Percentiles rank a stretch among this genome's conserved stretches.
Conservation (phyloP, 2,113 vertebrate species). For the Aldabrachelys gigantea region DNA sequence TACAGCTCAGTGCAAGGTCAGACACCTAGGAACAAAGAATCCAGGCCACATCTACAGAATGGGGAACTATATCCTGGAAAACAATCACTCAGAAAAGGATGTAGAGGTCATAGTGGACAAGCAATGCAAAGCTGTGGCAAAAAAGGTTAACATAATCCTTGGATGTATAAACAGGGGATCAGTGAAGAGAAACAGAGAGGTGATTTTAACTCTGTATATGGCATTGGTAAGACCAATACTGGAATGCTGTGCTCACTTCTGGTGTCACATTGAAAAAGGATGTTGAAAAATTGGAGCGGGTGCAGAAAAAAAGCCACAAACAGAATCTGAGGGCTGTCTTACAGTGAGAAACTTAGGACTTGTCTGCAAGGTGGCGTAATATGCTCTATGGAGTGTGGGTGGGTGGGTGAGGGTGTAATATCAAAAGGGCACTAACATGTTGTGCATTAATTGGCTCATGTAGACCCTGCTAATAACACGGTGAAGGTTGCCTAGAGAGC, state of each 20-base stretch:
- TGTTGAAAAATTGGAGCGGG: background rate
- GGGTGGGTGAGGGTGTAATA: no score
- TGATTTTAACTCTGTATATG: background rate
- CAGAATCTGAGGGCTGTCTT: background rate
- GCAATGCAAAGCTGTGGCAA: background rate
- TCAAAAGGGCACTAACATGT: no score
- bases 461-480: no score
- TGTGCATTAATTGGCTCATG: no score
- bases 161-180: background rate
- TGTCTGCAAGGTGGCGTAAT: background rate
- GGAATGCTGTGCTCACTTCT: background rate
- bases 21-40: background rate
- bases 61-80: background rate
- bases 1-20: background rate
- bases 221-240: background rate
- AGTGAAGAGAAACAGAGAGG: background rate
- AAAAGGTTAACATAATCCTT: background rate
- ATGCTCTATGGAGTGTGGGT: background rate
- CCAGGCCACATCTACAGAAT: background rate
- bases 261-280: background rate
- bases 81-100: background rate
- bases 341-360: background rate
- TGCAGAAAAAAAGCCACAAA: background rate
- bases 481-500: no score
- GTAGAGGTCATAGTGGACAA: background rate